Evolutionary conservation across 2,888 invertebrate species (phyloP).

Genomic region (Conistra vaccinii): DNA sequence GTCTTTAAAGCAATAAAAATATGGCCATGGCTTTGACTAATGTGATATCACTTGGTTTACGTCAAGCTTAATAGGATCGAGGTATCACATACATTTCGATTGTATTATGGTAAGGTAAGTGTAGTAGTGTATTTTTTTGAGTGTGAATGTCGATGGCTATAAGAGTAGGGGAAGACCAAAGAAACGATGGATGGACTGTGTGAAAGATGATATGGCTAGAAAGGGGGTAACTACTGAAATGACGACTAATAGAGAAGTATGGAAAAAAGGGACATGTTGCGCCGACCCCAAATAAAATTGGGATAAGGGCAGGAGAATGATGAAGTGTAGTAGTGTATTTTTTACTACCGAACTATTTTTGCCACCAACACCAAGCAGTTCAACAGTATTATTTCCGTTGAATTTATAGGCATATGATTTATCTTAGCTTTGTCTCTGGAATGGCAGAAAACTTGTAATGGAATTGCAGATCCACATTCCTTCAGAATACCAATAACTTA

Average conservation of each 20-base stretch:
- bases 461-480: background rate
- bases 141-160: too few relatives aligned
- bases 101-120: background rate
- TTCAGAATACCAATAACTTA: background rate
- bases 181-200: too few relatives aligned
- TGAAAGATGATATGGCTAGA: too few relatives aligned
- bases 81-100: background rate
- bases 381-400: too few relatives aligned
- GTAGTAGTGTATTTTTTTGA: too few relatives aligned
- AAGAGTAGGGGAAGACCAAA: too few relatives aligned
- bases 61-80: slow-evolving; percentile 6
- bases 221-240: too few relatives aligned
- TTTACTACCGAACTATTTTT: background rate
- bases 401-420: background rate
- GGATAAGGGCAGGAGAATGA: too few relatives aligned
- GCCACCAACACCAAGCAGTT: background rate
- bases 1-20: background rate
- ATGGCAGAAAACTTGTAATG: background rate
- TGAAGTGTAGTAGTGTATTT: background rate
- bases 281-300: too few relatives aligned
- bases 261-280: too few relatives aligned
- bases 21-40: background rate
- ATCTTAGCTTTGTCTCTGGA: background rate
- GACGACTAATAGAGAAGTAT: too few relatives aligned
- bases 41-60: background rate